phyloP scores from a whole-genome alignment of 2,797 vertebrate genomes.

The Miichthys miiuy region DNA sequence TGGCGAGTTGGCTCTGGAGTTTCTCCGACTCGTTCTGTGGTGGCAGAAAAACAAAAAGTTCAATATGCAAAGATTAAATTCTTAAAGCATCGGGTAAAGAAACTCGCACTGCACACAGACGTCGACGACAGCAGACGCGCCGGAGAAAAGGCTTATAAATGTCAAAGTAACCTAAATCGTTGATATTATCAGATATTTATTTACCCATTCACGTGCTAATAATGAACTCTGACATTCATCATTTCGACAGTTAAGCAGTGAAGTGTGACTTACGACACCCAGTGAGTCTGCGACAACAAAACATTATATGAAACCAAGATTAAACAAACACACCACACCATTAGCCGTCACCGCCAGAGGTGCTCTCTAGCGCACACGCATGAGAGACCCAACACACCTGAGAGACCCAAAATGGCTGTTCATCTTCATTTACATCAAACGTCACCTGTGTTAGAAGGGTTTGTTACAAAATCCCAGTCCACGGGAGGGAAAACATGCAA shows the following conservation, averaged over 20 bases:
- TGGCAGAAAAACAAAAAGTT: conserved; percentile 20
- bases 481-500: conserved; percentile 66
- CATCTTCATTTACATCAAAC: conserved; percentile 95
- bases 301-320: conserved; percentile 53
- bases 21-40: conserved; percentile 89
- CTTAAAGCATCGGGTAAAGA: not conserved
- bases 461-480: conserved; percentile 85
- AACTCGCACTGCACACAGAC: conserved; percentile 52
- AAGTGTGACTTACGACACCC: conserved; percentile 36
- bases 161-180: not conserved
- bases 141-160: conserved; percentile 18
- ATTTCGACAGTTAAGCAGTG: conserved; percentile 9
- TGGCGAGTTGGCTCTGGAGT: conserved; percentile 87
- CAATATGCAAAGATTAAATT: conserved; percentile 20
- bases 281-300: conserved; percentile 55
- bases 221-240: conserved; percentile 8
- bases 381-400: conserved; percentile 89
- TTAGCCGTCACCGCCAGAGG: conserved; percentile 84
- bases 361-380: conserved; percentile 77
- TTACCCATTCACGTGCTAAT: not conserved
- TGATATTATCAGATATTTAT: not conserved
- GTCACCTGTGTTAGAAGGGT: conserved; percentile 93
- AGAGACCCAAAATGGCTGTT: conserved; percentile 86
- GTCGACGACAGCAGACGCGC: conserved; percentile 21
- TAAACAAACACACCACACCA: conserved; percentile 80